A percentile compares a stretch with the other conserved stretches of the same genome.
phyloP scores from a whole-genome alignment of 2,888 invertebrate genomes.

The Synergus laeviventris region DNA sequence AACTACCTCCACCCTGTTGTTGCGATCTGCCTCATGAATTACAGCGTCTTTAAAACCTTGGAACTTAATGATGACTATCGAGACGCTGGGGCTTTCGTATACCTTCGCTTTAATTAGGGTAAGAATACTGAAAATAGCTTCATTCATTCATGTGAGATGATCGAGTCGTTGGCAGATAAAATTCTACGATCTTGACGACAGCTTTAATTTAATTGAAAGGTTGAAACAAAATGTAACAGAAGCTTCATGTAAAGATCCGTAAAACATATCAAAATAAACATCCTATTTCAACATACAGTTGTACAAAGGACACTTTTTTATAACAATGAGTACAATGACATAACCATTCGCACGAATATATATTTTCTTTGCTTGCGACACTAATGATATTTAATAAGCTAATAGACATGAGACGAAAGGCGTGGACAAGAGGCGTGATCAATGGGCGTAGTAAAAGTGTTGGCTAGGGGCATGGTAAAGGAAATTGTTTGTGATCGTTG shows the following conservation, averaged over 20 bases:
- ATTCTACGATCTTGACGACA: background rate
- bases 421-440: too few species aligned
- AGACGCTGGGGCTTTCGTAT: background rate
- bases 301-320: too few species aligned
- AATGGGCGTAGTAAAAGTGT: too few species aligned
- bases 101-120: conserved; percentile 4
- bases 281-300: too few species aligned
- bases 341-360: background rate
- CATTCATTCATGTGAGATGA: background rate
- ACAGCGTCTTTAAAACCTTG: conserved; percentile 9
- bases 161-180: background rate
- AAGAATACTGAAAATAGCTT: conserved; percentile 5
- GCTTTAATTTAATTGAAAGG: too few species aligned
- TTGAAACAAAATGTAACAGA: too few species aligned
- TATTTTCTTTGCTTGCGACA: conserved; percentile 7
- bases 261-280: too few species aligned
- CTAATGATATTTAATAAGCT: background rate
- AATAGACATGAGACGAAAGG: too few species aligned
- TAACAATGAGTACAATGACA: background rate
- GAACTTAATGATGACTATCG: conserved; percentile 19
- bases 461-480: too few species aligned
- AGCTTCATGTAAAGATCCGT: background rate
- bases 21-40: conserved; percentile 38
- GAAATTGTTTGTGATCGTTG: too few species aligned
- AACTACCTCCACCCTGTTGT: conserved; percentile 43